These are phyloP conservation scores for Falcunculus frontatus DNA, from an alignment of 2,113 vertebrate species.

Conservation along the genomic window DNA sequence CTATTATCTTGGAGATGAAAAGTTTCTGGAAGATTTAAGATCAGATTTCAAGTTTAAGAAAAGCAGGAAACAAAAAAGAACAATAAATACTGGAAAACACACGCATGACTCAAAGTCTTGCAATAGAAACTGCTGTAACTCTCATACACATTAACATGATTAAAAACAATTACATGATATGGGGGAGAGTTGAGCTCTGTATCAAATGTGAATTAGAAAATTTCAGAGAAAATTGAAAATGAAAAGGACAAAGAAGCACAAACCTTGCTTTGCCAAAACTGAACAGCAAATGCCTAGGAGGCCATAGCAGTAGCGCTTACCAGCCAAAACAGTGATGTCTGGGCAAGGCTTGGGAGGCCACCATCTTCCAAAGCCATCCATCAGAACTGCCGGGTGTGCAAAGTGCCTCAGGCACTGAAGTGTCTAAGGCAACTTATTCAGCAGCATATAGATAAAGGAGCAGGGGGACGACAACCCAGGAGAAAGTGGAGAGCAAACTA, in stretches of 20 bases:
- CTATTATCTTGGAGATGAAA: constrained; percentile 40
- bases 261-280: neutral
- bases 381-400: neutral
- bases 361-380: neutral
- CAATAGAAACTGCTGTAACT: constrained; percentile 17
- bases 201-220: neutral
- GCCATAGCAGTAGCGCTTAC: neutral
- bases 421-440: neutral
- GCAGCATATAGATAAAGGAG: neutral
- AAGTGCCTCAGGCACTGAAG: neutral
- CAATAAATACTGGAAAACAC: constrained; percentile 30
- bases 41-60: constrained; percentile 29
- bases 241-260: neutral
- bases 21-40: constrained; percentile 21
- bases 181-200: neutral
- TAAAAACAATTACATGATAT: neutral
- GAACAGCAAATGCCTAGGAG: neutral
- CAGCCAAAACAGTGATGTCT: neutral
- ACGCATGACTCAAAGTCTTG: constrained; percentile 32
- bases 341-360: neutral
- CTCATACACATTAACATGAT: neutral
- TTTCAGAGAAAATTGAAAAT: neutral
- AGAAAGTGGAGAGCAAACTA: neutral
- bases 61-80: constrained; percentile 30
- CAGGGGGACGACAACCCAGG: neutral